These are phyloP conservation scores for Aplodontia rufa DNA, from an alignment of 2,113 vertebrate species.

Conservation along the genomic window DNA sequence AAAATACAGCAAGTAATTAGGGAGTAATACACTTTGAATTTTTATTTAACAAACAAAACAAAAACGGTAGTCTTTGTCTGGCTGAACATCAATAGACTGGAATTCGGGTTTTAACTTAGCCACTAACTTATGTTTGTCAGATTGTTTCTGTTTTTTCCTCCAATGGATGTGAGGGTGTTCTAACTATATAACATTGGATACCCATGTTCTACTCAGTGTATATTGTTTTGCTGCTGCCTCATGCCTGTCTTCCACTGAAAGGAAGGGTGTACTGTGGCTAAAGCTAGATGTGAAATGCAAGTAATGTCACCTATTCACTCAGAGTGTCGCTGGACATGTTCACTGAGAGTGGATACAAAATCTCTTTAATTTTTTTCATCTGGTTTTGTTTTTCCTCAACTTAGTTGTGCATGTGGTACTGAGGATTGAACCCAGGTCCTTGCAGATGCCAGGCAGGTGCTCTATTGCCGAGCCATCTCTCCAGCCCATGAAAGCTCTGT, in stretches of 20 bases:
- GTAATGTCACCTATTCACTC: neutral
- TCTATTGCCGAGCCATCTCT: too few species aligned
- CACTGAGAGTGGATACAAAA: neutral
- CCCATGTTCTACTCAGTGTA: neutral
- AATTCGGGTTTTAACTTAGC: conserved; percentile 11
- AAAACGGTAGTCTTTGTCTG: neutral
- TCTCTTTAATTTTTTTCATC: too few species aligned
- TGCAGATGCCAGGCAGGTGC: too few species aligned
- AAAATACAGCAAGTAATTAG: neutral
- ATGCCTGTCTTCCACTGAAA: neutral
- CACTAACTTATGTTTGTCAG: neutral
- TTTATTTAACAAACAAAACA: neutral
- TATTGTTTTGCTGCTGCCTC: neutral
- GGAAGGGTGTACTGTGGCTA: neutral
- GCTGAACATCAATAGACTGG: neutral
- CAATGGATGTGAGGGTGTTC: neutral
- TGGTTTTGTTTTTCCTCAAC: too few species aligned
- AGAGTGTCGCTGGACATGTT: neutral
- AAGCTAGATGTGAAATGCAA: neutral
- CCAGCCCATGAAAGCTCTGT: neutral
- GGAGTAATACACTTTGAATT: neutral
- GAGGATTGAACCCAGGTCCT: too few species aligned
- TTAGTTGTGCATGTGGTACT: too few species aligned
- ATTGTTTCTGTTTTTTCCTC: neutral
- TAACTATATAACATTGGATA: neutral